Evolutionary conservation across 2,888 invertebrate species (phyloP).

Genomic region (Cheilosia urbana): DNA sequence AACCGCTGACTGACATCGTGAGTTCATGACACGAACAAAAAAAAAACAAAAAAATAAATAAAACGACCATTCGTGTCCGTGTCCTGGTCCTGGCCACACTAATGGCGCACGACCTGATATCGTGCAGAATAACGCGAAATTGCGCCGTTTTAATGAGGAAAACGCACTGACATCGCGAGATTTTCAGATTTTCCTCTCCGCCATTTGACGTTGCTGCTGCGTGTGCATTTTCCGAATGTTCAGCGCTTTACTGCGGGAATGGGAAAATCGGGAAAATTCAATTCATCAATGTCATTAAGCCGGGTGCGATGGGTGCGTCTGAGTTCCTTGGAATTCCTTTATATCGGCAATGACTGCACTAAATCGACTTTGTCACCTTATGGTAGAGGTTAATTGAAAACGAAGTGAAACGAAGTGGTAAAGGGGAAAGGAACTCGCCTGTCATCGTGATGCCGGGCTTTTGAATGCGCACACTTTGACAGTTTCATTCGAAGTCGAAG

Average conservation of each 20-base stretch:
- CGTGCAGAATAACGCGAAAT: slow-evolving; percentile 28
- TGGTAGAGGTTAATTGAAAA: slow-evolving; percentile 43
- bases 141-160: slow-evolving; percentile 53
- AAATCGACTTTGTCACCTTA: slow-evolving; percentile 61
- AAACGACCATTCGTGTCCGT: neutral
- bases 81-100: slow-evolving; percentile 20
- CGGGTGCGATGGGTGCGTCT: neutral
- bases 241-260: slow-evolving; percentile 8
- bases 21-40: slow-evolving; percentile 8
- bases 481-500: slow-evolving; percentile 38
- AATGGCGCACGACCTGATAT: slow-evolving; percentile 40
- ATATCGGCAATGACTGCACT: slow-evolving; percentile 42
- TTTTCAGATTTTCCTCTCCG: slow-evolving; percentile 31
- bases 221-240: slow-evolving; percentile 21
- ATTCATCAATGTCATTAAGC: slow-evolving; percentile 67
- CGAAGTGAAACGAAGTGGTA: slow-evolving; percentile 12
- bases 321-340: slow-evolving; percentile 22
- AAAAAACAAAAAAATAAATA: neutral
- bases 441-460: slow-evolving; percentile 47
- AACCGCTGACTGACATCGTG: slow-evolving; percentile 10
- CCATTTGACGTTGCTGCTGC: neutral
- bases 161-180: slow-evolving; percentile 31
- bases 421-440: slow-evolving; percentile 18
- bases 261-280: slow-evolving; percentile 49
- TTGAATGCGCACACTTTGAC: slow-evolving; percentile 46